phyloP scores from a whole-genome alignment of 2,113 vertebrate genomes.

The Montifringilla adamsi region DNA sequence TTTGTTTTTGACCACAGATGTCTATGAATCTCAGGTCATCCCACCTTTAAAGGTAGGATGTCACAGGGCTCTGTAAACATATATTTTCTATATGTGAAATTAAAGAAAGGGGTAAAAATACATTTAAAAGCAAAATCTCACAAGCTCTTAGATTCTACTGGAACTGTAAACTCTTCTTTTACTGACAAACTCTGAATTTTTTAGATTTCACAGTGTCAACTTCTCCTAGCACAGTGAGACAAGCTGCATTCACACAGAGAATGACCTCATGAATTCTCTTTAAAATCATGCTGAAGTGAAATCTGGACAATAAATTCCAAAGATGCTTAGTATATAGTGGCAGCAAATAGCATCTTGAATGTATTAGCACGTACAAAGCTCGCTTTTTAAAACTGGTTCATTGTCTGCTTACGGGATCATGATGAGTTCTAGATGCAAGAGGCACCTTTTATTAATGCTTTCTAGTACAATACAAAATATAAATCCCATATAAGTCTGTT shows the following conservation, averaged over 20 bases:
- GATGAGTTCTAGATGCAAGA: background rate
- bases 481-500: background rate
- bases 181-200: background rate
- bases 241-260: background rate
- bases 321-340: background rate
- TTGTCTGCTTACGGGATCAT: background rate
- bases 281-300: background rate
- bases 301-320: background rate
- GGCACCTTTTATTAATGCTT: background rate
- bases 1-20: background rate
- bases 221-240: background rate
- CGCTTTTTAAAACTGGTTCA: background rate
- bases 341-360: conserved; percentile 4
- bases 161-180: background rate
- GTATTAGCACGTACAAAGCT: background rate
- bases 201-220: background rate
- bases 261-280: conserved; percentile 24
- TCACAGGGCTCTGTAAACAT: background rate
- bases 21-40: background rate
- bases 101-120: background rate
- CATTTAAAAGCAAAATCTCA: background rate
- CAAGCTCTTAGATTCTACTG: background rate
- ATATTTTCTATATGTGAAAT: background rate
- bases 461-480: background rate
- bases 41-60: background rate